Evolutionary conservation across 2,888 invertebrate species (phyloP), one percentile per base, ranked within the genome.

Genomic region (Conops quadrifasciatus): DNA sequence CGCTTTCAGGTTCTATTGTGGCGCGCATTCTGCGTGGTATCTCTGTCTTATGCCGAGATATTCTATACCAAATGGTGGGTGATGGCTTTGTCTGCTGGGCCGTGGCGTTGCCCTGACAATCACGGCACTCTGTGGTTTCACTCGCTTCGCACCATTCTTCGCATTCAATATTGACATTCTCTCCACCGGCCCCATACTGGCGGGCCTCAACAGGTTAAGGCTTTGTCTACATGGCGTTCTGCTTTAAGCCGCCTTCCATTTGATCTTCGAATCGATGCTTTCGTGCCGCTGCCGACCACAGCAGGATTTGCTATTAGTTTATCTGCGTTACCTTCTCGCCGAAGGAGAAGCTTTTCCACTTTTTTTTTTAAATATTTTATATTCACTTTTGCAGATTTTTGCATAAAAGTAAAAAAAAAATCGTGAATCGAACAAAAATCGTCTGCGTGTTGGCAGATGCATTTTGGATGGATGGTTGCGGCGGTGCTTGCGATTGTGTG

Each of bases 311-410:
- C n/a, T n/a, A n/a, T n/a, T n/a, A n/a, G n/a, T n/a, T n/a, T n/a
- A n/a, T n/a, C n/a, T n/a, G n/a, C n/a, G n/a, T n/a, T n/a, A n/a
- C n/a, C n/a, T n/a, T n/a, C n/a, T n/a, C n/a, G 19, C 49, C 9
- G 45, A 21, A 24, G 47, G 26, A 63, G 47, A 63, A 21, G 21
- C 47, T 63, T 63, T 63, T n/a, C 53, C 47, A 62, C 43, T n/a
- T n/a, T n/a, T n/a, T n/a, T 62, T 62, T 63, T 63, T 63, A 45
- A 63, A 63, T 45, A 63, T 63, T 63, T 63, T 47, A 63, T 63
- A 19, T 63, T 21, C 63, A 63, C 47, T 63, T 47, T 24, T 24
- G 51, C 36, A 53, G 60, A 36, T 62, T 53, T 56, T 45, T 21
- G 67, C 59, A 67, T 45, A 67, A 67, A 67, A 67, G 45, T n/a